Evolutionary conservation across 1,140 invertebrate genomes (phyloP), one percentile per base, ranked within the genome.

Genomic region (Hycleus cichorii): DNA sequence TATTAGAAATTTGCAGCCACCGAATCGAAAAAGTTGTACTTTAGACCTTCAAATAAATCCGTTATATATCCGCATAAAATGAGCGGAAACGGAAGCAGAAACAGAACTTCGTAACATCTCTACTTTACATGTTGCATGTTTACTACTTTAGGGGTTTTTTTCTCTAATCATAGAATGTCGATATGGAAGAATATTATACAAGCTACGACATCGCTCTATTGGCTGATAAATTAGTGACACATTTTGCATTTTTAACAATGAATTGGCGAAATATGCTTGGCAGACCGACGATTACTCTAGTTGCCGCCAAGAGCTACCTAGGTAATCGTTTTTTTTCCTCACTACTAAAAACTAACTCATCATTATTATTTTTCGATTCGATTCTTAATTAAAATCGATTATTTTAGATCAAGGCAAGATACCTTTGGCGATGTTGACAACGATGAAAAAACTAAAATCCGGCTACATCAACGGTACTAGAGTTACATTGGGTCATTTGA

Each of bases 401-500:
- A 38, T 83, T 84, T 62, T 76, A 96, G 94, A 97, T 79, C 86
- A 95, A 76, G 90, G 90, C 49, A 90, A 87, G 75, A 88, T 96
- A 51, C 94, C 93, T 4, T 79, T 91, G 69, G 91, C 95, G 0
- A 92, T 99, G 84, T 87, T 97, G 63, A 95, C 93, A 11, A 98
- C 95, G 3, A 94, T 99, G 80, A 95, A 97, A 71, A 99, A 99
- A 76, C 77, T 99, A 2, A 96, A 97, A 75, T 97, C 94, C 64
- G 97, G 97, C 25, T 99, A 99, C 71, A 96, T 98, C 44, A 97
- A 97, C 74, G 97, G 95, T 26, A 97, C 96, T 11, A 87, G 95
- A 72, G 94, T 97, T 0, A 93, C 93, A 55, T 75, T 98, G 18
- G 95, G 95, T 40, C 87, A 88, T 74, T 75, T 98, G 8, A 87